Evolutionary conservation across 1,140 invertebrate genomes (phyloP).

Genomic region (Arion vulgaris): DNA sequence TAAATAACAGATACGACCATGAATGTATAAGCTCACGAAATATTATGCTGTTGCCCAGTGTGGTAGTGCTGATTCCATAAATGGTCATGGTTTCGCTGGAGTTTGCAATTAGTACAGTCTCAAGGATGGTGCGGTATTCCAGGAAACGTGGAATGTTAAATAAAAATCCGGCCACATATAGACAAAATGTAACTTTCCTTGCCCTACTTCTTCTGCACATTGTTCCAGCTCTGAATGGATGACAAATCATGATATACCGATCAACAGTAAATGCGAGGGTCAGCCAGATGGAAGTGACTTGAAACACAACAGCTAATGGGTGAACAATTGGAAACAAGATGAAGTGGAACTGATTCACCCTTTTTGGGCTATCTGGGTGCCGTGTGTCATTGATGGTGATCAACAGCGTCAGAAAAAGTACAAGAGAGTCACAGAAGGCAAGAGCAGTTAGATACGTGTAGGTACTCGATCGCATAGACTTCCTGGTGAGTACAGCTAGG

Average conservation of each 20-base stretch:
- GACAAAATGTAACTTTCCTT: constrained; percentile 58
- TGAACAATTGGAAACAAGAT: constrained; percentile 68
- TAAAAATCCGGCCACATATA: constrained; percentile 58
- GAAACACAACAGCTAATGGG: constrained; percentile 66
- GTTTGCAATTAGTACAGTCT: constrained; percentile 37
- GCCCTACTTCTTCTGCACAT: constrained; percentile 67
- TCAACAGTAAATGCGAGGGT: constrained; percentile 72
- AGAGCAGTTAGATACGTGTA: constrained; percentile 70
- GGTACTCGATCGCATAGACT: constrained; percentile 67
- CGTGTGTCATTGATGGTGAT: constrained; percentile 62
- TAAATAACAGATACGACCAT: constrained; percentile 69
- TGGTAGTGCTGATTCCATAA: constrained; percentile 56
- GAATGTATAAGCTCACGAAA: constrained; percentile 69
- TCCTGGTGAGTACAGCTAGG: constrained; percentile 66
- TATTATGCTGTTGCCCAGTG: constrained; percentile 57
- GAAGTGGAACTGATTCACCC: constrained; percentile 55
- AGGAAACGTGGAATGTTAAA: constrained; percentile 71
- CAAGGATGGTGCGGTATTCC: constrained; percentile 62
- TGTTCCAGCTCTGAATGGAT: constrained; percentile 69
- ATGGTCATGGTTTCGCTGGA: constrained; percentile 37
- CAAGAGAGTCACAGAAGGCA: constrained; percentile 68
- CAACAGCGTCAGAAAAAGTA: constrained; percentile 63
- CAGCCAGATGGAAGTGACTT: constrained; percentile 72
- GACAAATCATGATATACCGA: constrained; percentile 73
- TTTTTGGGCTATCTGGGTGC: constrained; percentile 45